Evolutionary conservation across 2,888 invertebrate species (phyloP).

Genomic region (Leptogaster cylindrica): DNA sequence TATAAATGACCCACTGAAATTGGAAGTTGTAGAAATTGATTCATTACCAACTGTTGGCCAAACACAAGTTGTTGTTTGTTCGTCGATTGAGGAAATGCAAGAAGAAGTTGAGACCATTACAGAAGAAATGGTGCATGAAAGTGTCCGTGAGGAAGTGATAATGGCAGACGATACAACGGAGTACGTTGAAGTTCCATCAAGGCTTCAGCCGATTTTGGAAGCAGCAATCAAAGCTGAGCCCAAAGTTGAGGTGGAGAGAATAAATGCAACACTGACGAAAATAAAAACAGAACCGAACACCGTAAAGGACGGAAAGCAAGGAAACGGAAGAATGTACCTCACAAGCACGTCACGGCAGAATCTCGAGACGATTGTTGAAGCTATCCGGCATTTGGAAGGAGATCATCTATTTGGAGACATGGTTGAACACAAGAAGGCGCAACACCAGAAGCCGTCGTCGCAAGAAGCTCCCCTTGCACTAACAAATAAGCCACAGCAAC

Average conservation of each 20-base stretch:
- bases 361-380: constrained; percentile 97
- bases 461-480: constrained; percentile 69
- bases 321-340: constrained; percentile 63
- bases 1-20: constrained; percentile 43
- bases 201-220: constrained; percentile 74
- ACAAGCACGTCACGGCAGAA: constrained; percentile 83
- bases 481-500: constrained; percentile 61
- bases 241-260: constrained; percentile 76
- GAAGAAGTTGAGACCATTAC: constrained; percentile 45
- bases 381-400: constrained; percentile 96
- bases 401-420: constrained; percentile 90
- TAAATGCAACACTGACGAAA: constrained; percentile 65
- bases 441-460: constrained; percentile 39
- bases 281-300: constrained; percentile 54
- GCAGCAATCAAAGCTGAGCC: constrained; percentile 89
- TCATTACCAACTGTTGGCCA: constrained; percentile 68
- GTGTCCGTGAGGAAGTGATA: constrained; percentile 62
- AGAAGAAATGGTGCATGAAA: constrained; percentile 53
- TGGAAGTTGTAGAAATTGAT: constrained; percentile 56
- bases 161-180: constrained; percentile 58
- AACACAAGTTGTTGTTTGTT: constrained; percentile 70
- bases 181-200: constrained; percentile 53
- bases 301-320: constrained; percentile 1
- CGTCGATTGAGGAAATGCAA: constrained; percentile 62
- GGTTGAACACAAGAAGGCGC: constrained; percentile 55